A percentile compares a stretch with the other conserved stretches of the same genome.
phyloP scores from a whole-genome alignment of 2,113 vertebrate species.

The Rhea americana region DNA sequence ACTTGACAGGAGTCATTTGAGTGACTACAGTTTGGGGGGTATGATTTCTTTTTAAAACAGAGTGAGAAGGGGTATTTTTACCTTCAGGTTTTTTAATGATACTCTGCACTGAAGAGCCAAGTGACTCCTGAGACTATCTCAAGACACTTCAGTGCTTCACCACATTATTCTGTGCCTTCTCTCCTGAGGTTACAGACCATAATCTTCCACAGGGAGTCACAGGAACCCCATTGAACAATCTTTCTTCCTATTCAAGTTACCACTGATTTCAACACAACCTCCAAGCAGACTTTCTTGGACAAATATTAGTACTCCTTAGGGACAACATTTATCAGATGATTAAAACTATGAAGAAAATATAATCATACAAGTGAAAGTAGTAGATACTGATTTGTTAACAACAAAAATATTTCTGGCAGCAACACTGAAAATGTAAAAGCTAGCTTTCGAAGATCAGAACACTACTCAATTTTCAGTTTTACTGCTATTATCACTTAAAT shows the following conservation, averaged over 20 bases:
- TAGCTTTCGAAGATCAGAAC: conserved; percentile 29
- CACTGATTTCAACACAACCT: not conserved
- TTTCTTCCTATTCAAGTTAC: conserved; percentile 3
- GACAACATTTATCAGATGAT: not conserved
- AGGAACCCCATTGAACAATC: not conserved
- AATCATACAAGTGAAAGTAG: not conserved
- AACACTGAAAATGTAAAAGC: conserved; percentile 23
- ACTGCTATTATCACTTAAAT: conserved; percentile 49
- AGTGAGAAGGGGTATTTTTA: not conserved
- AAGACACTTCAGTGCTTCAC: not conserved
- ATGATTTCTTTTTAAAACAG: not conserved
- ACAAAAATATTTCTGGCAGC: conserved; percentile 6
- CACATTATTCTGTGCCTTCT: not conserved
- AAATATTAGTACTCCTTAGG: no score
- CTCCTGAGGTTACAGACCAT: not conserved
- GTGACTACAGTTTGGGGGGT: fast-evolving
- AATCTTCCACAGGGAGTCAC: not conserved
- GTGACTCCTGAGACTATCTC: not conserved
- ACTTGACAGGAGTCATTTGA: not conserved
- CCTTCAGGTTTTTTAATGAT: not conserved
- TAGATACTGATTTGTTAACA: conserved; percentile 13
- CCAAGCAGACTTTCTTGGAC: not conserved
- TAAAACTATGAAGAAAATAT: not conserved
- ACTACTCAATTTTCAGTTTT: conserved; percentile 29
- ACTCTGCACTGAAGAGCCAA: not conserved